Evolutionary conservation across 2,113 vertebrate genomes (phyloP).

Genomic region (Argyrosomus japonicus): DNA sequence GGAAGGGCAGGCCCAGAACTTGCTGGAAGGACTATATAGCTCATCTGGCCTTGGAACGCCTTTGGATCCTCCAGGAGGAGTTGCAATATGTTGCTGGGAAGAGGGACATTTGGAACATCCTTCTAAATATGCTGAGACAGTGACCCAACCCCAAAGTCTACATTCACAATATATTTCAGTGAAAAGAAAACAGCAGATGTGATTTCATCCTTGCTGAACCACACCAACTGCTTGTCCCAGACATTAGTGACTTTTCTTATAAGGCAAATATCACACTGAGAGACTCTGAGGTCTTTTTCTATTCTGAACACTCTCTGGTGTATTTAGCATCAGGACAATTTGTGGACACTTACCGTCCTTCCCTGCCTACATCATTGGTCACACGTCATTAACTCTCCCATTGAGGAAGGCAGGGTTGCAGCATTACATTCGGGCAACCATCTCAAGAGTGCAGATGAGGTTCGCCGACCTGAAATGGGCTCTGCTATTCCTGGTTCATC

Average conservation of each 20-base stretch:
- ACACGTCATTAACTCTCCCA: conserved; percentile 46
- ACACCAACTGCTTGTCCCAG: not conserved
- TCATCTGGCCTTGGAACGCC: too few relatives aligned
- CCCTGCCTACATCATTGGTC: conserved; percentile 9
- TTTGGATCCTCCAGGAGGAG: too few relatives aligned
- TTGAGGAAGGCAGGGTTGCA: not conserved
- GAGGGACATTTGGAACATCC: too few relatives aligned
- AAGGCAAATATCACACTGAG: not conserved
- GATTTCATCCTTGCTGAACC: not conserved
- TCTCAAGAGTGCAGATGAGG: conserved; percentile 22
- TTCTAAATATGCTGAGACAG: too few relatives aligned
- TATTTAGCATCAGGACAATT: conserved; percentile 8
- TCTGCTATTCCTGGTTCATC: conserved; percentile 15
- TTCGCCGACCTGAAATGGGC: conserved; percentile 4
- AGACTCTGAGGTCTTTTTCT: conserved; percentile 12
- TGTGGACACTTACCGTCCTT: conserved; percentile 24
- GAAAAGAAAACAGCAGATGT: not conserved
- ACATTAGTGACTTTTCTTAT: not conserved
- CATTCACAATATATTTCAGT: too few relatives aligned
- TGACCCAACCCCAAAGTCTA: too few relatives aligned
- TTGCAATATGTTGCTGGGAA: too few relatives aligned
- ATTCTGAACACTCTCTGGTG: conserved; percentile 35
- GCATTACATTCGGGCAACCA: not conserved
- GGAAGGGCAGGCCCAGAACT: too few relatives aligned
- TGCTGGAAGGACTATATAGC: too few relatives aligned